Conservation (phyloP, 2,797 vertebrate species). For the Lophura swinhoii region DNA sequence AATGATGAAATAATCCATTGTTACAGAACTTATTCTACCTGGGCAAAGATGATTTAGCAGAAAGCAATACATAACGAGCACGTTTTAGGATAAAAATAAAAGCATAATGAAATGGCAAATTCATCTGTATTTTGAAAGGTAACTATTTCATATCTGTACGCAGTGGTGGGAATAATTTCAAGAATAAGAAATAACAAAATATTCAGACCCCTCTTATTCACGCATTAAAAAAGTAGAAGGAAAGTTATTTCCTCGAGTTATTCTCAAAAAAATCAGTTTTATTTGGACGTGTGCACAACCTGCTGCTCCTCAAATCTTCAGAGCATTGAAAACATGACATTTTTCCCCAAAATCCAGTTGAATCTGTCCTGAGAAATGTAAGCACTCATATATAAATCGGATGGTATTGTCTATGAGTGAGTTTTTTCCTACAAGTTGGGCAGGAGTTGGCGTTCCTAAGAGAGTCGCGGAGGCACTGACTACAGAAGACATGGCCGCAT, state of each 20-base stretch:
- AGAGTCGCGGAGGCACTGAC: constrained; percentile 92
- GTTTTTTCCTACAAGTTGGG: constrained; percentile 93
- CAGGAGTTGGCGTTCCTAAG: constrained; percentile 89
- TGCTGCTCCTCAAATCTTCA: constrained; percentile 57
- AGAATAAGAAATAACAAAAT: constrained; percentile 23
- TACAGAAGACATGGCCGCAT: constrained; percentile 97
- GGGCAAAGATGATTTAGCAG: not conserved
- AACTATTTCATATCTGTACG: not conserved
- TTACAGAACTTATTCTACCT: not conserved
- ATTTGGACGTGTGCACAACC: constrained; percentile 47
- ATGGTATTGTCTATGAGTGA: constrained; percentile 92
- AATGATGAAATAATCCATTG: not conserved
- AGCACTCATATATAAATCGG: constrained; percentile 90
- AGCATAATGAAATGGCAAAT: not conserved
- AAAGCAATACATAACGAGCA: not conserved
- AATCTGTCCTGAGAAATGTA: constrained; percentile 58
- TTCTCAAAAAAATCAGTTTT: constrained; percentile 40
- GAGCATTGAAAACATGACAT: constrained; percentile 28
- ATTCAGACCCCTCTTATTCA: not conserved
- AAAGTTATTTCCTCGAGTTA: not conserved
- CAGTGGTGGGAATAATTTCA: not conserved
- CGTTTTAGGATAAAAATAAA: not conserved
- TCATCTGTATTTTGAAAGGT: not conserved
- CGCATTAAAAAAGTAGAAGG: constrained; percentile 33
- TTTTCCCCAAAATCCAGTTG: constrained; percentile 44